Base-by-base conservation (phyloP, 1,140 invertebrate species). In the Chelonus insularis region DNA sequence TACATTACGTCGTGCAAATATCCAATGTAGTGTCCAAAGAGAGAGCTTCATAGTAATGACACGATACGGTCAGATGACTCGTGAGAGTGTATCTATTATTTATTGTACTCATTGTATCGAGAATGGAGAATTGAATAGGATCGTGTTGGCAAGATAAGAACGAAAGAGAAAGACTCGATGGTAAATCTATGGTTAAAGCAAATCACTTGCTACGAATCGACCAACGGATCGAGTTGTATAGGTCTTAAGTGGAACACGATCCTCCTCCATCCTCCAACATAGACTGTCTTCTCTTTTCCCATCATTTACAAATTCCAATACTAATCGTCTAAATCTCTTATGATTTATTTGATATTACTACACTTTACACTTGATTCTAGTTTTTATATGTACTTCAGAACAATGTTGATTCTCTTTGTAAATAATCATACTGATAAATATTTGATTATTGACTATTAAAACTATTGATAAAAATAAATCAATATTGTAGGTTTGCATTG, bases 41-140 rank as follows among this genome's bases (percentile, higher is more conserved):
- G 59, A 61, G 54, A 51, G 52, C 43, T 45, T 37, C 50, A 36
- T 20, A 23, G 36, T 65, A 65, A 65, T 65, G 64, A 65, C 64
- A 62, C 60, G 64, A 62, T 65, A 56, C 56, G 60, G 34, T 29
- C 47, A 47, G 56, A 65, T 45, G 64, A 60, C 39, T 65, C 59
- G 58, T 59, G 64, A 60, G 63, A 54, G 54, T 23, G 62, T 57
- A 65, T 65, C 60, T 65, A 65, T 65, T 65, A 65, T 65, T 65
- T 65, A 65, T 55, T 54, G 56, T 65, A 55, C 60, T 65, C 64
- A 65, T 65, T 65, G 64, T 65, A 62, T 65, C 36, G 60, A 55
- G 56, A 51, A 57, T 59, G 56, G 56, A 62, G 37, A 52, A 60
- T 60, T 60, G 48, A 60, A 60, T 37, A 60, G 37, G 48, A 52